Evolutionary conservation across 2,113 vertebrate species (phyloP), one percentile per base, ranked within the genome.

Genomic region (Vidua macroura): DNA sequence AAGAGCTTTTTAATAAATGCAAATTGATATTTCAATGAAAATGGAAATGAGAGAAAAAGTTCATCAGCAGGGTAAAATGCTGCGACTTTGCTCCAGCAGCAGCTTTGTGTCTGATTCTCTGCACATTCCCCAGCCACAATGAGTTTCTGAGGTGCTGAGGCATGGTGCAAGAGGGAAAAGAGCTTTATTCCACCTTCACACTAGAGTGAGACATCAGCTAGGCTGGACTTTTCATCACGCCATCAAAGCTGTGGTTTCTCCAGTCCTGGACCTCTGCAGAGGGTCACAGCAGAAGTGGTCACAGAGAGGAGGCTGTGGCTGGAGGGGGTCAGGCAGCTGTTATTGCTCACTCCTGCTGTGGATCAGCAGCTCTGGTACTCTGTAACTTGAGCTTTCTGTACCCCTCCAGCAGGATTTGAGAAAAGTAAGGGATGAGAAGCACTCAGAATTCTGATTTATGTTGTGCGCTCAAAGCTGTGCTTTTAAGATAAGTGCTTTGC

Each of bases 1-100:
- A 93, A 96, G 93, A 85, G 89, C 81, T 95, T 94, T 96, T 88
- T 95, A 95, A 92, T 97, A 96, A 96, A 96, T 96, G 93, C 86
- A 96, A 94, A 95, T 97, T 86, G 88, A 92, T 97, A 96, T 96
- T 95, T 84, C 90, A 93, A 46, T 95, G 92, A 75, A 94, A 95
- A 95, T 84, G 88, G 94, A 94, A 96, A 94, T 93, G 90, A 92
- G 90, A 31, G 48, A 31, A 92, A 58, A 97, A 95, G 95, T 96
- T 96, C 94, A 94, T 92, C 3, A 46, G 52, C 5, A 3, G 92
- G 92, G 90, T 95, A 93, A 96, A 92, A 86, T 18, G 69, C 90
- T 94, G 72, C 0, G 14, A 67, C 90, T 90, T 87, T 25, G 28
- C 86, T 93, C 31, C 28, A 37, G 64, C 76, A 86, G 81, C 86